phyloP scores from a whole-genome alignment of 2,797 vertebrate genomes.

The Lithobates sylvaticus region DNA sequence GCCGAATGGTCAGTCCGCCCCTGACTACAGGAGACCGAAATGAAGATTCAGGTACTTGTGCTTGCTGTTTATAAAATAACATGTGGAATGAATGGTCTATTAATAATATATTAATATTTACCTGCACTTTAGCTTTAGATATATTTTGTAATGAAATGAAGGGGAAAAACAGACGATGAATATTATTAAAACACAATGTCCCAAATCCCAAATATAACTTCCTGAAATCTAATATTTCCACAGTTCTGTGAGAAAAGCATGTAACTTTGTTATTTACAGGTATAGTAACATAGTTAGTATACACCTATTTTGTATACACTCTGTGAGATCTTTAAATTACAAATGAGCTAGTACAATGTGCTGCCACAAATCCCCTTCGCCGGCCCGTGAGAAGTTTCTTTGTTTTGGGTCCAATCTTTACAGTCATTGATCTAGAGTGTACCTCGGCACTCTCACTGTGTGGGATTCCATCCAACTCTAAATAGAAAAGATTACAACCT shows the following conservation, averaged over 20 bases:
- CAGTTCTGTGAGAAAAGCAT: no score
- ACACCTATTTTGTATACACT: not conserved
- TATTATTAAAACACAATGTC: not conserved
- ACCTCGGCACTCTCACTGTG: slow-evolving; percentile 15
- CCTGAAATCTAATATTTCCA: no score
- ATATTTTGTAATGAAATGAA: not conserved
- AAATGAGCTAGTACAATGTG: not conserved
- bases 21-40: no score
- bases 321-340: not conserved
- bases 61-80: no score
- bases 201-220: no score
- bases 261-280: no score
- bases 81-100: no score
- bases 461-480: slow-evolving; percentile 49
- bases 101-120: no score
- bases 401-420: not conserved
- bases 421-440: slow-evolving; percentile 1
- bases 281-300: no score
- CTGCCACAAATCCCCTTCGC: not conserved
- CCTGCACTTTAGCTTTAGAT: not conserved
- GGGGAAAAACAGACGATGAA: not conserved
- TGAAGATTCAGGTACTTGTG: no score
- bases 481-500: slow-evolving; percentile 27
- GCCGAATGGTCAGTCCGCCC: no score
- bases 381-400: not conserved